Percentiles rank a stretch among this genome's conserved stretches.
phyloP scores from a whole-genome alignment of 2,797 vertebrate genomes.

The Melanitta fusca region DNA sequence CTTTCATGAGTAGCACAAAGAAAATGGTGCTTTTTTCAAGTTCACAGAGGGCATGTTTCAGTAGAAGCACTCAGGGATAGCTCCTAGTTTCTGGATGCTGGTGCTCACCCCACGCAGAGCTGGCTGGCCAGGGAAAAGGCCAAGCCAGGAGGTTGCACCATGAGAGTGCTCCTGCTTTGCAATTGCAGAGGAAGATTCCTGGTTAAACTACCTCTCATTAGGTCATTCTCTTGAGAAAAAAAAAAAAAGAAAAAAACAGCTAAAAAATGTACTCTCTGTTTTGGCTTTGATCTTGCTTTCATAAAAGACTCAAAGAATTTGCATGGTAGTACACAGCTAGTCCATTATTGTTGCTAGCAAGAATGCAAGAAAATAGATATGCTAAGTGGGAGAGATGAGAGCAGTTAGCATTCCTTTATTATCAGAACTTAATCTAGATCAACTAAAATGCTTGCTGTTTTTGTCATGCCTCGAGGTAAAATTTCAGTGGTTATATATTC shows the following conservation, averaged over 20 bases:
- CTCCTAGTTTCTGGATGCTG: background rate
- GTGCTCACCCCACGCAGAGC: rapidly evolving
- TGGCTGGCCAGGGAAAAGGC: background rate
- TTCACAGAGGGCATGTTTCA: background rate
- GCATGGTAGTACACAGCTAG: constrained; percentile 15
- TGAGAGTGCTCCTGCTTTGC: background rate
- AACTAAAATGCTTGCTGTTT: constrained; percentile 24
- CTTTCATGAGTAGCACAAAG: background rate
- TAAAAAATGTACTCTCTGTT: background rate
- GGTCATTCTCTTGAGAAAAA: background rate
- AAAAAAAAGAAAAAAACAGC: background rate
- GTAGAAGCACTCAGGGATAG: background rate
- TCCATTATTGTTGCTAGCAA: background rate
- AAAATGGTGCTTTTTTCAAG: background rate
- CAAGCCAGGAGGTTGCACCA: background rate
- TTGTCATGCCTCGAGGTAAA: constrained; percentile 42
- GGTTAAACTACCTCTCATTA: background rate
- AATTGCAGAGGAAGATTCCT: background rate
- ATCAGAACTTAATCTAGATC: constrained; percentile 49
- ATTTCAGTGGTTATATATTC: constrained; percentile 18
- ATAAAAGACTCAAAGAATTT: constrained; percentile 40
- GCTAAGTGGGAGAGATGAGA: constrained; percentile 3
- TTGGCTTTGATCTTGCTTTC: constrained; percentile 49
- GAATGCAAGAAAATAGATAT: constrained; percentile 4
- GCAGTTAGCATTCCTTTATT: constrained; percentile 38